Conservation (phyloP, 1,140 invertebrate species). For the Bombus terrestris region DNA sequence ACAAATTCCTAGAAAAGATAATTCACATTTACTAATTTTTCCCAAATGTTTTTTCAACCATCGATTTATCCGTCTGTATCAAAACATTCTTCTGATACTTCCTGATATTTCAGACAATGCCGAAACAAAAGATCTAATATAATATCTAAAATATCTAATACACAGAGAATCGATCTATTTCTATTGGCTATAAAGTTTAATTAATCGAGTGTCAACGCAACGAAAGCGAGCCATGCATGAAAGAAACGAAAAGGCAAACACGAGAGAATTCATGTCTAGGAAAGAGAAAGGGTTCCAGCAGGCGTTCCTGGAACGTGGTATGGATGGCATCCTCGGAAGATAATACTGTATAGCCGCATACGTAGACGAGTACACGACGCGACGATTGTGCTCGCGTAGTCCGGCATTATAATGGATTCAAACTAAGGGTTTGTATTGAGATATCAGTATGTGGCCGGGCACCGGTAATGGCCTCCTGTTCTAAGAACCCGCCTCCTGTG, state of each 20-base stretch:
- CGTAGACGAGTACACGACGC: constrained; percentile 56
- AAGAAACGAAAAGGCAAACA: constrained; percentile 36
- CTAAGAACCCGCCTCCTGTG: constrained; percentile 75
- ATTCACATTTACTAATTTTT: too few relatives aligned
- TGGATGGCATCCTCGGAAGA: constrained; percentile 57
- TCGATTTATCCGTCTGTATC: too few relatives aligned
- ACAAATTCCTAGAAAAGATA: too few relatives aligned
- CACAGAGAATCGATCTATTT: not conserved
- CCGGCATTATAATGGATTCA: constrained; percentile 82
- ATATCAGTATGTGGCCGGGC: constrained; percentile 80
- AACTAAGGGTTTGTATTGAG: constrained; percentile 82
- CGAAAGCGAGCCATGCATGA: constrained; percentile 6
- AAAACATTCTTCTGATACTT: too few relatives aligned
- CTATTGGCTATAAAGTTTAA: not conserved
- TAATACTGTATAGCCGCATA: constrained; percentile 51
- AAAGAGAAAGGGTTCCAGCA: constrained; percentile 50
- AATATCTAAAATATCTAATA: not conserved
- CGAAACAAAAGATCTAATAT: too few relatives aligned
- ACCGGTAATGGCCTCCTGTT: constrained; percentile 81
- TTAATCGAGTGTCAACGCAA: constrained; percentile 3
- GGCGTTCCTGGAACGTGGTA: constrained; percentile 60
- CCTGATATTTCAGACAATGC: too few relatives aligned
- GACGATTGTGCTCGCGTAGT: constrained; percentile 64
- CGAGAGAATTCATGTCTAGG: constrained; percentile 45
- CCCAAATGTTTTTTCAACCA: too few relatives aligned